These are phyloP conservation scores for Glaucidium brasilianum DNA, from an alignment of 2,113 vertebrate genomes.

Conservation along the genomic window DNA sequence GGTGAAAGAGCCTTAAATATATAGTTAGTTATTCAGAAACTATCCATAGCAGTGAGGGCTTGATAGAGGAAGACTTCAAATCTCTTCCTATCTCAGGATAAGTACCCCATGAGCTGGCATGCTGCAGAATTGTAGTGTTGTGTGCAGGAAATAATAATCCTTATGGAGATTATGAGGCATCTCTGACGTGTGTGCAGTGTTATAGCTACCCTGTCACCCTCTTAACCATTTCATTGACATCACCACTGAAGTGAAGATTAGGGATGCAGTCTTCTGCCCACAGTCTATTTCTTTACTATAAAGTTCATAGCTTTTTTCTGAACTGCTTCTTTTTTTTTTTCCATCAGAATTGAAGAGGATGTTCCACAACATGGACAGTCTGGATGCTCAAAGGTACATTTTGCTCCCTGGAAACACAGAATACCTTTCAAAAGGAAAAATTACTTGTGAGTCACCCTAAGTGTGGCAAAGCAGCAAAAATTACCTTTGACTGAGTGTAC, in stretches of 20 bases:
- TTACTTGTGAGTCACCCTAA: not conserved
- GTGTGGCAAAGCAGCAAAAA: not conserved
- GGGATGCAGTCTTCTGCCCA: not conserved
- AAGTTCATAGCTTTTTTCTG: not conserved
- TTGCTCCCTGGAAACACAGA: not conserved
- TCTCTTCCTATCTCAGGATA: not conserved
- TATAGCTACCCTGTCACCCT: not conserved
- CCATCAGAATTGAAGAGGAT: not conserved
- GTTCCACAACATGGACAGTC: not conserved
- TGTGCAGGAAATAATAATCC: not conserved
- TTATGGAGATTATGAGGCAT: not conserved
- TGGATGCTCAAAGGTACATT: not conserved
- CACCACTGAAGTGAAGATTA: not conserved
- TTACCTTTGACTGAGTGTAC: not conserved
- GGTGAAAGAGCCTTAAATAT: not conserved
- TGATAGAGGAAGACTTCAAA: not conserved
- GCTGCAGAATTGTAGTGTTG: not conserved
- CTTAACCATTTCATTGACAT: not conserved
- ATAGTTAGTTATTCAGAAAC: not conserved
- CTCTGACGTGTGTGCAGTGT: not conserved
- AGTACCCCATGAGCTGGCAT: not conserved
- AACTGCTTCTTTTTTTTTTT: not conserved
- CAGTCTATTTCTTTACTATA: not conserved
- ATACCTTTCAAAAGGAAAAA: not conserved
- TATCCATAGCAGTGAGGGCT: not conserved